phyloP scores from a whole-genome alignment of 2,113 vertebrate genomes.

The Hippocampus abdominalis region DNA sequence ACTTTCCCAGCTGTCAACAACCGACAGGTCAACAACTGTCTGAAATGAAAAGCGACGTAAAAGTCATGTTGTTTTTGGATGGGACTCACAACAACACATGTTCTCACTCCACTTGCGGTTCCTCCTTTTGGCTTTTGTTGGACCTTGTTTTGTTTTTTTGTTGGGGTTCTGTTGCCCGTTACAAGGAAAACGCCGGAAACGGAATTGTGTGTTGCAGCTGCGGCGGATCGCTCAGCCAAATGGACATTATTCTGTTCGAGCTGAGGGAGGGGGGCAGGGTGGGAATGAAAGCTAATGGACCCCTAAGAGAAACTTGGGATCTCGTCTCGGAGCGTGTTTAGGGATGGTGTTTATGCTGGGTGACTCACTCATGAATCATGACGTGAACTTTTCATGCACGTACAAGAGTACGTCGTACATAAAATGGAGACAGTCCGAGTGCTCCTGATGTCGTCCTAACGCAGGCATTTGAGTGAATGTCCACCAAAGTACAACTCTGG shows the following conservation, averaged over 20 bases:
- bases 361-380: constrained; percentile 3
- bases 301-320: neutral
- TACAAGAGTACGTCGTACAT: neutral
- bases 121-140: neutral
- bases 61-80: constrained; percentile 2
- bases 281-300: neutral
- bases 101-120: constrained; percentile 4
- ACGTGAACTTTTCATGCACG: neutral
- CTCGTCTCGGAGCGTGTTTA: neutral
- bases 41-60: neutral
- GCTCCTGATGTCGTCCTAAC: neutral
- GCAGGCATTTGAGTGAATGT: neutral
- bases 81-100: neutral
- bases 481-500: neutral
- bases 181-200: neutral
- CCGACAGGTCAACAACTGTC: constrained; percentile 1
- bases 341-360: neutral
- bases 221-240: neutral
- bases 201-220: neutral
- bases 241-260: neutral
- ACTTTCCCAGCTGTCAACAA: constrained; percentile 7
- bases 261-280: too few relatives aligned
- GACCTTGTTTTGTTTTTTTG: neutral
- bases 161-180: neutral
- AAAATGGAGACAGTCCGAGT: neutral